Conservation (phyloP, 53 echinoderm and acorn worm genomes). For the Henricia sp. region DNA sequence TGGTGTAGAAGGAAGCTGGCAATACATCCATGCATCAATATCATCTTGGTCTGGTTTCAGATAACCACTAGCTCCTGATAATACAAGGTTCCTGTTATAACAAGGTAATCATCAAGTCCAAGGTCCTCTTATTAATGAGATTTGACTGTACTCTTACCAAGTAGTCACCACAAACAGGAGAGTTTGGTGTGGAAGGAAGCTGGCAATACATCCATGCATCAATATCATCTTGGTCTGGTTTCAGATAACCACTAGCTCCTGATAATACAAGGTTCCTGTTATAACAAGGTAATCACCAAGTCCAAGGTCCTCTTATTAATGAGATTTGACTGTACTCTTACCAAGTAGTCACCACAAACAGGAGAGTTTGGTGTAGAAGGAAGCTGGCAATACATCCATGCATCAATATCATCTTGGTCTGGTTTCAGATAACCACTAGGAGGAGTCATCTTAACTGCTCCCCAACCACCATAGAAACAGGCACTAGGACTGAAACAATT, state of each 20-base stretch:
- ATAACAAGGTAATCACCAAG: too few relatives aligned
- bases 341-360: slow-evolving; percentile 49
- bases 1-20: too few relatives aligned
- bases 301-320: too few relatives aligned
- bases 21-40: too few relatives aligned
- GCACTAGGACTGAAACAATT: slow-evolving; percentile 31
- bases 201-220: slow-evolving; percentile 53
- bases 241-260: slow-evolving; percentile 2
- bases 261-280: too few relatives aligned
- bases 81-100: too few relatives aligned
- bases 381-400: slow-evolving; percentile 45
- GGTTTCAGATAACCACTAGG: neutral
- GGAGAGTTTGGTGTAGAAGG: slow-evolving; percentile 31
- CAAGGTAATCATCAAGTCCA: too few relatives aligned
- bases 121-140: too few relatives aligned
- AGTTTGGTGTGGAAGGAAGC: slow-evolving; percentile 25
- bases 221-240: slow-evolving; percentile 6
- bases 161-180: slow-evolving; percentile 44
- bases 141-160: slow-evolving; percentile 42
- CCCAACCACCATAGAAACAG: slow-evolving; percentile 42
- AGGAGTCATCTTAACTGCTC: neutral
- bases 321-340: slow-evolving; percentile 26
- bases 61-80: too few relatives aligned
- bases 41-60: too few relatives aligned
- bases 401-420: slow-evolving; percentile 11